phyloP scores from a whole-genome alignment of 2,113 vertebrate genomes.

The Channa maculata region DNA sequence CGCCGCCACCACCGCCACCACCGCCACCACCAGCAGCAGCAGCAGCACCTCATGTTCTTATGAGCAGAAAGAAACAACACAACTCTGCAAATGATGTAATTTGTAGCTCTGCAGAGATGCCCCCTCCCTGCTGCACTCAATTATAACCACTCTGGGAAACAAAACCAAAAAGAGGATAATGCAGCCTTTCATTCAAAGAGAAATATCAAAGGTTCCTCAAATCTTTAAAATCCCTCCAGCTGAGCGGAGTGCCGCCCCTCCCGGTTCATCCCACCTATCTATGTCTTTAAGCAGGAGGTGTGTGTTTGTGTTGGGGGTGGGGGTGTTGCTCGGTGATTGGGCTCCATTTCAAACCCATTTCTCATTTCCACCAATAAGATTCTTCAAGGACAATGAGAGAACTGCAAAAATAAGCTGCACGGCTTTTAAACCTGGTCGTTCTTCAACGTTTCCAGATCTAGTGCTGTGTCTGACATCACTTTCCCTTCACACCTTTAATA shows the following conservation, averaged over 20 bases:
- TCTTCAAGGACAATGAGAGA: conserved; percentile 18
- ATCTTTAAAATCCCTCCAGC: conserved; percentile 46
- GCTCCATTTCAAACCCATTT: conserved; percentile 49
- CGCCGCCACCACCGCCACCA: neutral
- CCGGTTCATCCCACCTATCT: conserved; percentile 29
- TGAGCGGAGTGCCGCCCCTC: conserved; percentile 10
- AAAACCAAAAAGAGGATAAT: conserved; percentile 30
- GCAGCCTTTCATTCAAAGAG: conserved; percentile 51
- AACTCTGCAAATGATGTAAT: conserved; percentile 64
- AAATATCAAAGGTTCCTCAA: conserved; percentile 44
- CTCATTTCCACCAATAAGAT: conserved; percentile 27
- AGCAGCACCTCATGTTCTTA: conserved; percentile 11
- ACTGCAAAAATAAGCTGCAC: neutral
- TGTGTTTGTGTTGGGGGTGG: too few species aligned
- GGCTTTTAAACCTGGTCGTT: neutral
- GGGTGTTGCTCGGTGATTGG: conserved; percentile 12
- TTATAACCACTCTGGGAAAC: conserved; percentile 39
- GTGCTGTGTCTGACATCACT: neutral
- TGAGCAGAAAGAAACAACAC: conserved; percentile 53
- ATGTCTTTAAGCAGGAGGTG: conserved; percentile 14
- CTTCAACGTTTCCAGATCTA: neutral
- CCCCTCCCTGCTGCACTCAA: conserved; percentile 39
- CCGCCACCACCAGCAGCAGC: neutral
- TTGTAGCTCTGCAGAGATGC: conserved; percentile 47
- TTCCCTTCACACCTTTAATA: too few species aligned